Evolutionary conservation across 1,140 invertebrate genomes (phyloP).

Genomic region (Orius insidiosus): DNA sequence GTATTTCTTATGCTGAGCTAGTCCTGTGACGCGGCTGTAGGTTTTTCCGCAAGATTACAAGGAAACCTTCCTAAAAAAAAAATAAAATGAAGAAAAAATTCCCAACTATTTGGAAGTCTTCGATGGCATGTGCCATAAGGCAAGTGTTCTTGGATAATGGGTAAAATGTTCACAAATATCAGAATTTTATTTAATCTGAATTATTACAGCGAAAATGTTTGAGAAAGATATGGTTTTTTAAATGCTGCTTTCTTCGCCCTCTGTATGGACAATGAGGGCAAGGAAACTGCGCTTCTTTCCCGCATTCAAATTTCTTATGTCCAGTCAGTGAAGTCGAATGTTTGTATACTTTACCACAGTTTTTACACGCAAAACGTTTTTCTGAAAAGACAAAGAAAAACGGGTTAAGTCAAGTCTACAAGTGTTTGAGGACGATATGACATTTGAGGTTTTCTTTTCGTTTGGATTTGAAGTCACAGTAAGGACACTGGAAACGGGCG

Average conservation of each 20-base stretch:
- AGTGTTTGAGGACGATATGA: constrained; percentile 23
- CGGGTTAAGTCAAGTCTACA: background rate
- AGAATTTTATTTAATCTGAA: too few species aligned
- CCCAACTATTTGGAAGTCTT: too few species aligned
- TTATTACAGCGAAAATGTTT: constrained; percentile 10
- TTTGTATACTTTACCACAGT: constrained; percentile 36
- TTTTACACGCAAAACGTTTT: constrained; percentile 12
- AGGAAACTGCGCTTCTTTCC: constrained; percentile 35
- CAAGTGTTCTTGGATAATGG: too few species aligned
- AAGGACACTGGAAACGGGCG: constrained; percentile 35
- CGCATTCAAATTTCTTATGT: constrained; percentile 45
- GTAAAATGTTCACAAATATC: too few species aligned
- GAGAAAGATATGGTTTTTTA: constrained; percentile 16
- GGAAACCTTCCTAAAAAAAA: too few species aligned
- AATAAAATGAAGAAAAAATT: constrained; percentile 7
- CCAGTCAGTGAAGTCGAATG: constrained; percentile 38
- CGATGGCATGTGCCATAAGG: too few species aligned
- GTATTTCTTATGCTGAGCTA: constrained; percentile 4
- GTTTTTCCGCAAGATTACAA: too few species aligned
- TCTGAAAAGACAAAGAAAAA: constrained; percentile 4
- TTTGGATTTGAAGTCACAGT: constrained; percentile 30
- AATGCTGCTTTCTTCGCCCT: constrained; percentile 29
- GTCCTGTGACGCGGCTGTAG: background rate
- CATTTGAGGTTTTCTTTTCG: constrained; percentile 29
- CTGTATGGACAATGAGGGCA: constrained; percentile 30